Base-by-base conservation (phyloP, 1,140 invertebrate genomes). In the Oncopodura yosiiana region DNA sequence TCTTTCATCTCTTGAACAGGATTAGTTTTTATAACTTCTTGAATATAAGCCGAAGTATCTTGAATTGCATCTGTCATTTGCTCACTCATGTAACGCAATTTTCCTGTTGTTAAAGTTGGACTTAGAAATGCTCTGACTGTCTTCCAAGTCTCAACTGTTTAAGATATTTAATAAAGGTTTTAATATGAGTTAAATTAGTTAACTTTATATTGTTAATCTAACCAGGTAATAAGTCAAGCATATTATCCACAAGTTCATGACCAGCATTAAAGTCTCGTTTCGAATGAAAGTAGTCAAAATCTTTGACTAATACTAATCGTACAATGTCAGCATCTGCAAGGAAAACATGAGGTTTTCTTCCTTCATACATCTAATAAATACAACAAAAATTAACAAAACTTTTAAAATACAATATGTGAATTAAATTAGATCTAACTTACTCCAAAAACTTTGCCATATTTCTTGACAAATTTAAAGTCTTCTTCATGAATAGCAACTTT, bases 221-320 rank as follows among this genome's bases (percentile, higher is more conserved):
- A 60, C 58, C 18, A 6, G 58, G 58, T 18, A 48, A 32, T 37
- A 60, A 36, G 19, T 53, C 53, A 21, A 56, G 11, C 42, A 56
- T 55, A 32, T 60, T 49, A 14, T 51, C 38, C 1, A 60, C 12
- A n/a, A 60, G 32, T 11, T 30, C 29, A 30, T 57, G 49, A 2
- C 60, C 60, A 36, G 50, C 38, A 26, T 62, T 56, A 3, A 36
- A 18, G 2, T 9, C 24, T 14, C 46, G 9, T 29, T 73, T 66
- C 55, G 75, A 73, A 43, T 72, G 64, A 55, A 81, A 80, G 60
- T 71, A 66, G 9, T 70, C 64, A 56, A 79, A 78, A 61, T 80
- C 78, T 29, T 71, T 75, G 5, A 75, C 65, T 27, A 79, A 62
- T 41, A 81, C 71, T 23, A 67, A 60, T 45, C 73, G 73, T 2